These are phyloP conservation scores for Machimus atricapillus DNA, from an alignment of 2,888 invertebrate species.

Conservation along the genomic window DNA sequence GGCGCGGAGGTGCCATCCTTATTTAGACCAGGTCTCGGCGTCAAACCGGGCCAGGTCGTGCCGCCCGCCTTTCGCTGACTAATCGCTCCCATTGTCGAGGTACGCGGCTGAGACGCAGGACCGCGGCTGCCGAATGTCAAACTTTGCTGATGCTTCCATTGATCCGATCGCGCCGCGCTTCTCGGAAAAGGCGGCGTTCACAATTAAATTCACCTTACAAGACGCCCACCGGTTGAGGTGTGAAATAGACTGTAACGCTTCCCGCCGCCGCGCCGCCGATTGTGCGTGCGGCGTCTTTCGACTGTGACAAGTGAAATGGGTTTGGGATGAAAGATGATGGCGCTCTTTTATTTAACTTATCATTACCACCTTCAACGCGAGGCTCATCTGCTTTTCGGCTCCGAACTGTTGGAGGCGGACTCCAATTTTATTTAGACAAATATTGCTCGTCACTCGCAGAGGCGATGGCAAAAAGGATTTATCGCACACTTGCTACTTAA, in stretches of 20 bases:
- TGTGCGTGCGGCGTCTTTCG: background rate
- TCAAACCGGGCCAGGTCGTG: background rate
- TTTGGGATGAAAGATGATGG: constrained; percentile 1
- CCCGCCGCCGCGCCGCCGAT: background rate
- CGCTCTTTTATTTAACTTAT: background rate
- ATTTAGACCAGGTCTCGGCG: constrained; percentile 11
- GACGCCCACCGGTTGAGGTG: constrained; percentile 5
- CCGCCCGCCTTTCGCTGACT: background rate
- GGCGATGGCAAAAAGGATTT: background rate
- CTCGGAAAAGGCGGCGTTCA: background rate
- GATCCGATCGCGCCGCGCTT: background rate
- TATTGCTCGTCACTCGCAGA: background rate
- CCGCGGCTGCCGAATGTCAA: constrained; percentile 30
- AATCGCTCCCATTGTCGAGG: constrained; percentile 6
- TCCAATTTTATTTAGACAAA: background rate
- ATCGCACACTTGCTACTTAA: background rate
- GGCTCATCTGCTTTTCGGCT: background rate
- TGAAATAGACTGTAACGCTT: constrained; percentile 3
- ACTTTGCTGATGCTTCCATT: constrained; percentile 27
- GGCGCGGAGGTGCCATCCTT: background rate
- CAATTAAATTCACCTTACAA: constrained; percentile 21
- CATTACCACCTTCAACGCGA: background rate
- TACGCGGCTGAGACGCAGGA: background rate
- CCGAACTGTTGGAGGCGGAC: background rate
- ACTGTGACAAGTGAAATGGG: background rate